Conservation (phyloP, 2,888 invertebrate genomes). For the Cataglyphis rosenhaueri region DNA sequence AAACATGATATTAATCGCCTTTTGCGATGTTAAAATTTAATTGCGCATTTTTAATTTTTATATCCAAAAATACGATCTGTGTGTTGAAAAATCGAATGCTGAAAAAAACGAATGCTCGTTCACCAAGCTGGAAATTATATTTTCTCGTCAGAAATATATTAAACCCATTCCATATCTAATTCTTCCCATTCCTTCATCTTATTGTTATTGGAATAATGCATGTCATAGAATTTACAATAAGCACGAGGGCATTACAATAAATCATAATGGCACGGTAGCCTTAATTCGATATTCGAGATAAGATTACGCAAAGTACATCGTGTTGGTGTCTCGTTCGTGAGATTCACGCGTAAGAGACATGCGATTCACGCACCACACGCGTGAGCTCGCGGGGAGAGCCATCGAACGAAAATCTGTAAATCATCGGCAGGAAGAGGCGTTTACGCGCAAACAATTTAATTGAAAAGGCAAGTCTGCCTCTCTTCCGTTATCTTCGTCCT, state of each 20-base stretch:
- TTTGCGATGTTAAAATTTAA: background rate
- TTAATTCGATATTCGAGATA: slow-evolving; percentile 40
- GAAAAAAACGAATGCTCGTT: background rate
- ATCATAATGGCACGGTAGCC: background rate
- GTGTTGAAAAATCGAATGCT: background rate
- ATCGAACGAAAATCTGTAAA: slow-evolving; percentile 77
- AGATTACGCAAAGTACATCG: slow-evolving; percentile 26
- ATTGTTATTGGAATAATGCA: slow-evolving; percentile 5
- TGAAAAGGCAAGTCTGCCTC: slow-evolving; percentile 66
- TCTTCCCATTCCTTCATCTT: background rate
- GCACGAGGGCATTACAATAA: slow-evolving; percentile 16
- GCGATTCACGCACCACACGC: slow-evolving; percentile 54
- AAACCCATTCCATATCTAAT: background rate
- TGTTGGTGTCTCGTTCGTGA: background rate
- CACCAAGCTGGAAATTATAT: background rate
- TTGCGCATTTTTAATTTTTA: background rate
- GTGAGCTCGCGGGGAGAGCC: slow-evolving; percentile 56
- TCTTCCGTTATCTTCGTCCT: background rate
- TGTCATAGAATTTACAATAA: slow-evolving; percentile 5
- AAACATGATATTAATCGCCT: slow-evolving; percentile 3
- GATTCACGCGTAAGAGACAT: slow-evolving; percentile 14
- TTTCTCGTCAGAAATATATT: background rate
- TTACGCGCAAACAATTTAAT: slow-evolving; percentile 80
- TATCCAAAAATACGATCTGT: background rate
- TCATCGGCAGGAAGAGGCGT: slow-evolving; percentile 78